Base-by-base conservation (phyloP, 2,888 invertebrate genomes). In the Ophioninae sp. region DNA sequence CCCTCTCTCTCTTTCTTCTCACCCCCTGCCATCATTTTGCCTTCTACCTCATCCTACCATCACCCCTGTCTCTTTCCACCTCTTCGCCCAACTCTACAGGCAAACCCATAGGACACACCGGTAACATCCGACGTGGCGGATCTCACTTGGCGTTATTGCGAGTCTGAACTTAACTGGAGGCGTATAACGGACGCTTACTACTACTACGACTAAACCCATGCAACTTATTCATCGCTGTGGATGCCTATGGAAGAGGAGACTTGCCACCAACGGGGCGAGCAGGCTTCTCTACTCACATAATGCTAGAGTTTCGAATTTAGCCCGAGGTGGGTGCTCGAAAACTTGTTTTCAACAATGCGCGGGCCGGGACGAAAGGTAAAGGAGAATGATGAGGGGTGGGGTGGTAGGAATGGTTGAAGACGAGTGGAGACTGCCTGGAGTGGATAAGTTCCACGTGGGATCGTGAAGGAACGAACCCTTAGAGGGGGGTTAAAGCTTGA, bases 271-370 rank as follows among this genome's bases (percentile, higher is more conserved):
- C 68, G 44, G 44, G 77, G 44, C 51, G 51, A 23, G 51, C 44
- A 20, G 71, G 39, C 23, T 51, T 79, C 30, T 56, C 61, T 59
- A 77, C 67, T 56, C 61, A 41, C 61, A 71, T 67, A 73, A 81
- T 81, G 64, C 64, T 67, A 71, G 81, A 84, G 84, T 84, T 84
- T 75, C n/a, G 79, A 74, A 81, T 76, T 81, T 78, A 75, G 75
- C 81, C 84, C 65, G 59, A 63, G 83, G 78, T 78, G 78, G 72
- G 71, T 81, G 84, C 81, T 81, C 81, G 81, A 84, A 84, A 84
- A 84, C 81, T 84, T 84, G 79, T 73, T 84, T 75, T 63, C 75
- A 84, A 84, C 84, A 84, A 84, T 84, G 81, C 81, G 76, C 81
- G 75, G 17, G 75, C 76, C 73, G 41, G 58, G 41, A 5, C 78